phyloP scores from a whole-genome alignment of 2,888 invertebrate species.

The Cancer borealis region DNA sequence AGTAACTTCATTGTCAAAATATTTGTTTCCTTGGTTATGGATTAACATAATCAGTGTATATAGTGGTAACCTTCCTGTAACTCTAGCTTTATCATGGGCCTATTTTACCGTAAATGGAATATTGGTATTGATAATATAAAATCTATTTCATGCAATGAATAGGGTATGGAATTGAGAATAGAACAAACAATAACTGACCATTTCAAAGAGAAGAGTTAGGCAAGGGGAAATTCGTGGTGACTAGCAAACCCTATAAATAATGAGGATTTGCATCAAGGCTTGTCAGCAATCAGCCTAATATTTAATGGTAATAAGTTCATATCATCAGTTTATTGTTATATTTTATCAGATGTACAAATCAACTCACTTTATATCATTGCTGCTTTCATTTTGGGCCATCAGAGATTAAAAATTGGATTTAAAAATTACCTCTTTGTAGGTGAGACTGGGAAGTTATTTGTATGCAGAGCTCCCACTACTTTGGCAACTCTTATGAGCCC shows the following conservation, averaged over 20 bases:
- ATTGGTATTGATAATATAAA: background rate
- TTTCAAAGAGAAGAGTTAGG: background rate
- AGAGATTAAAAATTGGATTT: background rate
- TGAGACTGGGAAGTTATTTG: background rate
- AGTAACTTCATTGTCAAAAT: background rate
- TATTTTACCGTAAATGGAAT: background rate
- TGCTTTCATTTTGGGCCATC: background rate
- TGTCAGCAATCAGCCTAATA: background rate
- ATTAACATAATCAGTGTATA: background rate
- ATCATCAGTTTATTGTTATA: background rate
- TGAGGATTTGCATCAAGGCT: background rate
- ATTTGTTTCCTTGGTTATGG: background rate
- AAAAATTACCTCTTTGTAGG: background rate
- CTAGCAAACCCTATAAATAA: background rate
- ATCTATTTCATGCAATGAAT: background rate
- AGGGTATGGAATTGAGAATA: background rate
- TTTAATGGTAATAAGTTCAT: background rate
- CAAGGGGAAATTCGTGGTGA: background rate
- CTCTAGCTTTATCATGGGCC: background rate
- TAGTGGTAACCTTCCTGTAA: background rate
- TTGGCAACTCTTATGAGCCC: background rate
- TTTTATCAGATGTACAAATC: background rate
- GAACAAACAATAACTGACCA: background rate
- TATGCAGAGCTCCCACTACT: background rate
- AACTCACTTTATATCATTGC: background rate